Percentiles rank a stretch among this genome's conserved stretches.
Conservation (phyloP, 2,113 vertebrate species). For the Xyliphius kryptos region DNA sequence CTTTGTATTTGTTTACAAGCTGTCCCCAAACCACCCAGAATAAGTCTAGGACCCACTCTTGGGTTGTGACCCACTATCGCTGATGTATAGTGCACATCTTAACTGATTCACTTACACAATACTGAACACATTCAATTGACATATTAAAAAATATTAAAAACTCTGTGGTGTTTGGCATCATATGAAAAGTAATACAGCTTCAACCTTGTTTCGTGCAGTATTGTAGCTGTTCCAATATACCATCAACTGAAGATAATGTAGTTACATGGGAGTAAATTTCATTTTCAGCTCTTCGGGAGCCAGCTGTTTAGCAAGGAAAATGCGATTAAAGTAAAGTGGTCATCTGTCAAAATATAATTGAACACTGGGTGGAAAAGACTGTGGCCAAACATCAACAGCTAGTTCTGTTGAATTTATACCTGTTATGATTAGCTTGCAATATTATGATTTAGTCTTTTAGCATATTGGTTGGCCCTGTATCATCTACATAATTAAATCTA, state of each 20-base stretch:
- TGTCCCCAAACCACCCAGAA: too few species aligned
- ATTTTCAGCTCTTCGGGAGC: slow-evolving; percentile 18
- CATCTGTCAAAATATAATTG: slow-evolving; percentile 22
- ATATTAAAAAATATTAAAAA: neutral
- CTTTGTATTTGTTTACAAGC: too few species aligned
- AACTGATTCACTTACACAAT: too few species aligned
- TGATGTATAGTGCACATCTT: too few species aligned
- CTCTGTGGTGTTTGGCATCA: slow-evolving; percentile 6
- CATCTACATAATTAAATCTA: neutral
- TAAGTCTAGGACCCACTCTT: too few species aligned
- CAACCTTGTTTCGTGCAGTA: neutral
- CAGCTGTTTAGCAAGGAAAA: slow-evolving; percentile 27
- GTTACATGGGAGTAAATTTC: slow-evolving; percentile 23
- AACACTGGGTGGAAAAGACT: slow-evolving; percentile 14
- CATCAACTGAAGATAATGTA: slow-evolving; percentile 27
- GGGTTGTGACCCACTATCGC: too few species aligned
- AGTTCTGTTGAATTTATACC: neutral
- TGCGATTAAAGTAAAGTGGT: slow-evolving; percentile 9
- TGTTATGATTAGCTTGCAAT: neutral
- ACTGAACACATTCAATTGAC: too few species aligned
- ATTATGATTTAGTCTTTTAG: neutral
- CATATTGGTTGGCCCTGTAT: neutral
- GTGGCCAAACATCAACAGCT: neutral
- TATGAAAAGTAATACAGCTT: slow-evolving; percentile 17
- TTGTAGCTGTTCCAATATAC: slow-evolving; percentile 17